phyloP scores from a whole-genome alignment of 2,888 invertebrate genomes.

The Nasonia oneida region DNA sequence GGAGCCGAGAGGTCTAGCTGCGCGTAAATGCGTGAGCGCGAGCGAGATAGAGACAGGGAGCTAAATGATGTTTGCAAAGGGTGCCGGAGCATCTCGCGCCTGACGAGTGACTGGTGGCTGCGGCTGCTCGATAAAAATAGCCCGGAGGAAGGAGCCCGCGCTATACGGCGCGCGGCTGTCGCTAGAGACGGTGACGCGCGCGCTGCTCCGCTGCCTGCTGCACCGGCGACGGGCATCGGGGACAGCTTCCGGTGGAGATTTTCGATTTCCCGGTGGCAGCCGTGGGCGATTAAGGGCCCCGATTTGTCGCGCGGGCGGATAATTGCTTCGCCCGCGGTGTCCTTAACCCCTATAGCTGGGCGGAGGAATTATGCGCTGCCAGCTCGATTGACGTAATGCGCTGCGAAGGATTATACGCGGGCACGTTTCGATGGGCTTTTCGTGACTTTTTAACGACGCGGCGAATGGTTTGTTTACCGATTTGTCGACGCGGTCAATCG shows the following conservation, averaged over 20 bases:
- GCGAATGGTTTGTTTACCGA: not conserved
- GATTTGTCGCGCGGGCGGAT: slow-evolving; percentile 2
- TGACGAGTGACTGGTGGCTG: slow-evolving; percentile 67
- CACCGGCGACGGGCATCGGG: not conserved
- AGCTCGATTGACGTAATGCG: too few species aligned
- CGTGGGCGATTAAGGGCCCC: not conserved
- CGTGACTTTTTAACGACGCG: too few species aligned
- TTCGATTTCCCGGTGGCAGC: slow-evolving; percentile 26
- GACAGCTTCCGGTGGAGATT: slow-evolving; percentile 43
- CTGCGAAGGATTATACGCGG: too few species aligned
- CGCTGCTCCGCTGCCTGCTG: not conserved
- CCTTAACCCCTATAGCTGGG: not conserved
- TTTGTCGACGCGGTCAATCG: not conserved
- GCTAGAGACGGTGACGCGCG: slow-evolving; percentile 1
- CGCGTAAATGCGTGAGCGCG: not conserved
- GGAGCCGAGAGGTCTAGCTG: not conserved
- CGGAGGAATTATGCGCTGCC: not conserved
- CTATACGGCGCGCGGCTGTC: slow-evolving; percentile 23
- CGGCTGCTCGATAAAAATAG: slow-evolving; percentile 69
- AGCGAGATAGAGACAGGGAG: slow-evolving; percentile 51
- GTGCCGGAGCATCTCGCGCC: slow-evolving; percentile 54
- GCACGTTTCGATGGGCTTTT: too few species aligned
- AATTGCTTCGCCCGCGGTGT: not conserved
- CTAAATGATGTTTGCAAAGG: slow-evolving; percentile 68
- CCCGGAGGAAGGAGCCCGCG: not conserved